Conservation (phyloP, 1,140 invertebrate genomes). For the Hydropsyche tenuis region DNA sequence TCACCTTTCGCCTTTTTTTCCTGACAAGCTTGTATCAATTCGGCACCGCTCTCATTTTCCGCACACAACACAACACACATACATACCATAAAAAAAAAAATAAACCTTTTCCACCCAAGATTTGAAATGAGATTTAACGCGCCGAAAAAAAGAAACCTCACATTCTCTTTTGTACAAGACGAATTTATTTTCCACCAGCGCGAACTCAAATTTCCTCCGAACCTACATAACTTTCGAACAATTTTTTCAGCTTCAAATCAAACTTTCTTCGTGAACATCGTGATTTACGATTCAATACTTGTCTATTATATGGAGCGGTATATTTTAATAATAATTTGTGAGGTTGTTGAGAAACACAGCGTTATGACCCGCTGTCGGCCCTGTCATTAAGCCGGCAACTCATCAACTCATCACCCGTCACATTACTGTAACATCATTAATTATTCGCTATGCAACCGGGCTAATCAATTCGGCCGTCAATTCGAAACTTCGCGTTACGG, state of each 20-base stretch:
- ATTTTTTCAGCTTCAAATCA: no score
- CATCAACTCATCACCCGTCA: conserved; percentile 43
- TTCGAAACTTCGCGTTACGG: not conserved
- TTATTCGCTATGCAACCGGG: conserved; percentile 41
- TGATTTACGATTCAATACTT: no score
- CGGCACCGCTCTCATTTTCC: conserved; percentile 10
- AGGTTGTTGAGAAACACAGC: conserved; percentile 20
- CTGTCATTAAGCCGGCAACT: conserved; percentile 32
- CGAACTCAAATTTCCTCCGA: no score
- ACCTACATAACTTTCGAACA: no score
- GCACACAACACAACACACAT: not conserved
- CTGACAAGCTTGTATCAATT: conserved; percentile 38
- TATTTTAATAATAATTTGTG: no score
- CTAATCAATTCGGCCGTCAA: conserved; percentile 28
- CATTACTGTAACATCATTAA: conserved; percentile 44
- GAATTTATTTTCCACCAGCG: no score
- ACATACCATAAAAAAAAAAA: not conserved
- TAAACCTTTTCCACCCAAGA: conserved; percentile 8
- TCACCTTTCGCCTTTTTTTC: conserved; percentile 38
- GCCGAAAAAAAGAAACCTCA: not conserved
- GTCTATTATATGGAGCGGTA: no score
- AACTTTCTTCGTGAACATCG: no score
- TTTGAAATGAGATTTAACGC: conserved; percentile 13
- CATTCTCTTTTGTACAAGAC: not conserved
- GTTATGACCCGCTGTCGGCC: not conserved